Base-by-base conservation (phyloP, 1,140 invertebrate genomes). In the Cherax quadricarinatus region DNA sequence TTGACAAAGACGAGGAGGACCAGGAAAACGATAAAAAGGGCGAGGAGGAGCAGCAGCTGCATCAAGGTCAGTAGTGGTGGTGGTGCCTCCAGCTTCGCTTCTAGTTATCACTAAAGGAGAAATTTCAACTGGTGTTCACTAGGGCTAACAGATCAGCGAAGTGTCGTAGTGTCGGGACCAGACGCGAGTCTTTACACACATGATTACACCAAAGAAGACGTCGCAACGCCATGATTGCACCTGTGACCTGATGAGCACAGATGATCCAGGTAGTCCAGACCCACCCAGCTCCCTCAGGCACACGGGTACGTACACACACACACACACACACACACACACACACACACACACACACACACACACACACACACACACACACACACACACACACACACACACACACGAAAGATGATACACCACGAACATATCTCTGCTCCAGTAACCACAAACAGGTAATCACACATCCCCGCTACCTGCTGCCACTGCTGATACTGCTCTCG, bases 31-130 rank as follows among this genome's bases (percentile, higher is more conserved):
- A 41, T 41, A 41, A 41, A 41, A 41, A n/a, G 24, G 6, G n/a
- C 7, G 16, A 3, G 9, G 70, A 75, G 24, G 9, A 30, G n/a
- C 24, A 75, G 70, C 24, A 75, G 70, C 70, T 41, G n/a, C 6
- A 75, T 75, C 70, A 75, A 75, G 70, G 70, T 75, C 70, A 75
- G 70, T 73, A 75, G 30, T 41, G 70, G n/a, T 75, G 30, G n/a
- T 75, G 70, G 4, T 75, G 70, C 9, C 70, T 30, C 70, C 70
- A 12, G 7, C 24, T 12, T 24, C 6, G 7, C 70, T 75, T 75
- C 70, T 70, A 0, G 6, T 30, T 9, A 75, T 75, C 9, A 30
- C 21, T 30, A 75, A 75, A 18, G 70, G 66, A 60, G 1, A 60
- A 66, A 12, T 30, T 75, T 30, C 70, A 75, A 10, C 6, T 30